Evolutionary conservation across 2,797 vertebrate species (phyloP).

Genomic region (Gila robusta): DNA sequence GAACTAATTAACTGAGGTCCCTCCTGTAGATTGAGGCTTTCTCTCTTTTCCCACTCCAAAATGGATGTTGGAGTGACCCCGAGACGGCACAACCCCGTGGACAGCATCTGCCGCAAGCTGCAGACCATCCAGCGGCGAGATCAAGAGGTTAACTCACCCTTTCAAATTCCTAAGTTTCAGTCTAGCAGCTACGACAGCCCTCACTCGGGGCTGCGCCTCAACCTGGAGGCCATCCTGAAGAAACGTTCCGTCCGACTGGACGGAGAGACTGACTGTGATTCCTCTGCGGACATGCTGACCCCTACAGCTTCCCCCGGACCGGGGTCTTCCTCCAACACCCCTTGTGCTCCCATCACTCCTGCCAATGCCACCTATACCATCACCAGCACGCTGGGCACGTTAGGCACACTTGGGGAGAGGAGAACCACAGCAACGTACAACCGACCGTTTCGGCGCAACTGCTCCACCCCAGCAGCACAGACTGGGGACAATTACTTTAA

Average conservation of each 20-base stretch:
- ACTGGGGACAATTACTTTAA: slow-evolving; percentile 67
- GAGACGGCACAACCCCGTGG: slow-evolving; percentile 87
- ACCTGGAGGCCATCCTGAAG: slow-evolving; percentile 84
- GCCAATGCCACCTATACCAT: slow-evolving; percentile 76
- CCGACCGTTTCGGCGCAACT: slow-evolving; percentile 55
- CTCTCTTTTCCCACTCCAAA: slow-evolving; percentile 54
- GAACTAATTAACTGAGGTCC: not conserved
- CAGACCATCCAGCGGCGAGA: slow-evolving; percentile 87
- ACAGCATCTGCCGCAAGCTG: slow-evolving; percentile 92
- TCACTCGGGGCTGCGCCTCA: slow-evolving; percentile 76
- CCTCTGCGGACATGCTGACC: slow-evolving; percentile 41
- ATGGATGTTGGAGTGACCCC: slow-evolving; percentile 76
- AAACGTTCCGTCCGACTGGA: slow-evolving; percentile 71
- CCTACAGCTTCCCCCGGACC: slow-evolving; percentile 61
- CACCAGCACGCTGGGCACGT: slow-evolving; percentile 61
- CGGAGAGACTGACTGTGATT: slow-evolving; percentile 22
- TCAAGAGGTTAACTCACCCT: slow-evolving; percentile 77
- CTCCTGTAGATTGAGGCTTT: slow-evolving; percentile 65
- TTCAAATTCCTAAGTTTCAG: slow-evolving; percentile 87
- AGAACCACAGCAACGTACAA: slow-evolving; percentile 51
- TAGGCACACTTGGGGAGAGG: slow-evolving; percentile 66
- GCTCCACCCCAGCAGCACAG: slow-evolving; percentile 70
- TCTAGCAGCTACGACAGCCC: slow-evolving; percentile 84
- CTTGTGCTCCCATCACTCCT: slow-evolving; percentile 56
- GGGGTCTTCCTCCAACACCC: slow-evolving; percentile 42